phyloP scores from a whole-genome alignment of 2,113 vertebrate genomes.

The Menura novaehollandiae region DNA sequence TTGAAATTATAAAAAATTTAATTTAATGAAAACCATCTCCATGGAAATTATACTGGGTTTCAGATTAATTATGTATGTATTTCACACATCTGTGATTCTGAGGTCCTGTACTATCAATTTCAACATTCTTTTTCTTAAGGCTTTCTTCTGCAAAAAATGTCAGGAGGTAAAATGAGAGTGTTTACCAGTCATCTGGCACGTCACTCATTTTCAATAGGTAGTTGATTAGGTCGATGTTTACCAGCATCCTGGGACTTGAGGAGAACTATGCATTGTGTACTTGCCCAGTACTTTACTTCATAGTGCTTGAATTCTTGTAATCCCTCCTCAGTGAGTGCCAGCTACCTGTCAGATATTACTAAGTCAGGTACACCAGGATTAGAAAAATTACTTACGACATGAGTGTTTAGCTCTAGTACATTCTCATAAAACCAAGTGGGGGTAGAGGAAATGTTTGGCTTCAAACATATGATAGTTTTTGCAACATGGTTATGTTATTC shows the following conservation, averaged over 20 bases:
- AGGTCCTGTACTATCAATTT: conserved; percentile 28
- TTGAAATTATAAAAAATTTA: conserved; percentile 44
- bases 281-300: not conserved
- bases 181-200: not conserved
- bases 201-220: not conserved
- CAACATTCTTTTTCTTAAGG: conserved; percentile 29
- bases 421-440: not conserved
- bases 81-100: conserved; percentile 56
- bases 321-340: not conserved
- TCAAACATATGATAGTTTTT: not conserved
- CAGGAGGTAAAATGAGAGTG: not conserved
- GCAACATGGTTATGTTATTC: not conserved
- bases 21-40: conserved; percentile 50
- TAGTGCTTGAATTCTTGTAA: not conserved
- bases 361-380: not conserved
- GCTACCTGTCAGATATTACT: not conserved
- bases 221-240: not conserved
- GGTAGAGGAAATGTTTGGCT: not conserved
- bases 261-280: not conserved
- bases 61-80: conserved; percentile 55
- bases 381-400: not conserved
- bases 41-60: conserved; percentile 49
- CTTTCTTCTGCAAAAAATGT: conserved; percentile 9
- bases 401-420: not conserved
- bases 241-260: not conserved